A percentile compares a stretch with the other conserved stretches of the same genome.
Conservation (phyloP, 2,113 vertebrate genomes). For the Saguinus imperator region DNA sequence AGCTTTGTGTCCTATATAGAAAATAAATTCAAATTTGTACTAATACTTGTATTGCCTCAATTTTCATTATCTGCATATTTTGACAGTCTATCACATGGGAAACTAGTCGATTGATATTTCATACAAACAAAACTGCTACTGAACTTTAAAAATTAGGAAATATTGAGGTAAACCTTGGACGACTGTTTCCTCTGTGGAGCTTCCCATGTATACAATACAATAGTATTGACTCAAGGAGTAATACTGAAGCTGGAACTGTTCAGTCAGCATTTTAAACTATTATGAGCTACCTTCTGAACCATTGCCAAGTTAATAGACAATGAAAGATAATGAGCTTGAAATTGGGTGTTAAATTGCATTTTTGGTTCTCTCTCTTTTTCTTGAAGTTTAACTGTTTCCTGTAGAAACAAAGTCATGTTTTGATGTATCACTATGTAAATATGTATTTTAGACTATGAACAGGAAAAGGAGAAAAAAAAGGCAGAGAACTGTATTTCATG, state of each 20-base stretch:
- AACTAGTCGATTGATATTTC: neutral
- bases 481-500: neutral
- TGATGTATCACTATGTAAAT: constrained; percentile 83
- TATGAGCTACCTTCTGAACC: constrained; percentile 93
- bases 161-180: constrained; percentile 73
- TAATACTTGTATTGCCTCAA: neutral
- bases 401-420: constrained; percentile 84
- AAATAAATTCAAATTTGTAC: neutral
- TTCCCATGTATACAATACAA: constrained; percentile 54
- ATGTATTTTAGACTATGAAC: constrained; percentile 80
- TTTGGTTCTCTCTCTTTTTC: constrained; percentile 88
- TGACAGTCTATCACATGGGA: neutral
- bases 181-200: constrained; percentile 75
- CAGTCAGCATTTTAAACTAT: constrained; percentile 93
- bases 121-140: constrained; percentile 40
- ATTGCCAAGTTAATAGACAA: constrained; percentile 93
- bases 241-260: constrained; percentile 86
- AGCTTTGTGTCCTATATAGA: neutral
- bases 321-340: constrained; percentile 95
- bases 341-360: constrained; percentile 93
- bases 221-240: constrained; percentile 84
- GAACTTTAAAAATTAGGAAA: constrained; percentile 66
- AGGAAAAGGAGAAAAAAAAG: constrained; percentile 47
- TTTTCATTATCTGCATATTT: constrained; percentile 34
- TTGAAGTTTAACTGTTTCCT: constrained; percentile 90